phyloP scores from a whole-genome alignment of 2,797 vertebrate species.

The Microtus agrestis region DNA sequence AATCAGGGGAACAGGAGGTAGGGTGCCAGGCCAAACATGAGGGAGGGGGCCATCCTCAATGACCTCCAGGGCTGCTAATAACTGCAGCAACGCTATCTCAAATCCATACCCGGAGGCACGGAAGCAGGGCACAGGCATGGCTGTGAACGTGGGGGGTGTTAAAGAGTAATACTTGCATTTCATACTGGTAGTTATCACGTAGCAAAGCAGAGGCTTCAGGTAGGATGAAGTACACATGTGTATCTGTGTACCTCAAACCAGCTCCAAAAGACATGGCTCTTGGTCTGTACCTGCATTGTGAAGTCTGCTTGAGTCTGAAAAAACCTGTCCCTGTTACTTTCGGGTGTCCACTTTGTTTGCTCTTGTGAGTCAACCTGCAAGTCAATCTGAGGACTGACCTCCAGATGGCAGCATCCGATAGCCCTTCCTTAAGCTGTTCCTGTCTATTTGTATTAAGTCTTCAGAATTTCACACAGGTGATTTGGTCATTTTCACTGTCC shows the following conservation, averaged over 20 bases:
- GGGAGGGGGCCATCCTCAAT: not conserved
- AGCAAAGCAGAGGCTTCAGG: not conserved
- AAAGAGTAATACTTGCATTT: not conserved
- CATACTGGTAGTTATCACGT: not conserved
- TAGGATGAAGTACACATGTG: not conserved
- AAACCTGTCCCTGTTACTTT: not conserved
- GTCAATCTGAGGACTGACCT: not conserved
- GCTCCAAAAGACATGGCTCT: not conserved
- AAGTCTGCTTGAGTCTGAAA: not conserved
- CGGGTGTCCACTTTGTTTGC: slow-evolving; percentile 6
- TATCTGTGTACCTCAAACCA: not conserved
- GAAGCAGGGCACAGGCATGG: not conserved
- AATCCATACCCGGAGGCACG: not conserved
- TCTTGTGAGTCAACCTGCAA: not conserved
- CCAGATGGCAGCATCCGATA: slow-evolving; percentile 44
- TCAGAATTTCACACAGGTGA: not conserved
- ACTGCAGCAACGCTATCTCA: not conserved
- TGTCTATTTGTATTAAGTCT: not conserved
- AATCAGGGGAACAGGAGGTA: not conserved
- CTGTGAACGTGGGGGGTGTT: not conserved
- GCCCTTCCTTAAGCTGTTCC: not conserved
- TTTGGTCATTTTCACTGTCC: not conserved
- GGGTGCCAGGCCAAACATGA: not conserved
- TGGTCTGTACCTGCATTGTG: not conserved
- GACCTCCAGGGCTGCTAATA: not conserved